Evolutionary conservation across 2,888 invertebrate species (phyloP).

Genomic region (Iphiclides podalirius): DNA sequence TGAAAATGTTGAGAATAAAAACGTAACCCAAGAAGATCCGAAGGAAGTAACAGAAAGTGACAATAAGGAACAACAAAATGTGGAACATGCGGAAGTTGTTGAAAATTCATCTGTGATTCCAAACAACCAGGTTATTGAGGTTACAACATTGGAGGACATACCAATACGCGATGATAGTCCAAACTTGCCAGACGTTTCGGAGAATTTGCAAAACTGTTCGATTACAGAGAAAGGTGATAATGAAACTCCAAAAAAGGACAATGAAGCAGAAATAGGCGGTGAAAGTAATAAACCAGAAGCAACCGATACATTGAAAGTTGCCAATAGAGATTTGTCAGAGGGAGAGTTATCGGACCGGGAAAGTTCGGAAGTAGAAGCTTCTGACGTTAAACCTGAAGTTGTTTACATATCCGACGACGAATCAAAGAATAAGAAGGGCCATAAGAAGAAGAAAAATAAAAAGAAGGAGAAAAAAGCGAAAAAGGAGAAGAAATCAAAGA

Average conservation of each 20-base stretch:
- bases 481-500: constrained; percentile 45
- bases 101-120: constrained; percentile 1
- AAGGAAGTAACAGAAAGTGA: not conserved
- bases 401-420: constrained; percentile 77
- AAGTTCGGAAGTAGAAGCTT: constrained; percentile 58
- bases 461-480: constrained; percentile 60
- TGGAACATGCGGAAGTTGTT: not conserved
- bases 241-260: not conserved
- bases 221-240: not conserved
- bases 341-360: constrained; percentile 56
- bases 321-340: constrained; percentile 48
- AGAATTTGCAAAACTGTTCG: not conserved
- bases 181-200: not conserved
- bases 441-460: constrained; percentile 62
- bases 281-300: constrained; percentile 26
- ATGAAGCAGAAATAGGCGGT: constrained; percentile 22
- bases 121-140: not conserved
- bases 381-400: constrained; percentile 64
- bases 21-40: not conserved
- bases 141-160: not conserved
- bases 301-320: constrained; percentile 10
- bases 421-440: constrained; percentile 37
- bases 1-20: too few relatives aligned
- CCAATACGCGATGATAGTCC: not conserved
- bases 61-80: not conserved